Evolutionary conservation across 2,888 invertebrate genomes (phyloP).

Genomic region (Machimus atricapillus): DNA sequence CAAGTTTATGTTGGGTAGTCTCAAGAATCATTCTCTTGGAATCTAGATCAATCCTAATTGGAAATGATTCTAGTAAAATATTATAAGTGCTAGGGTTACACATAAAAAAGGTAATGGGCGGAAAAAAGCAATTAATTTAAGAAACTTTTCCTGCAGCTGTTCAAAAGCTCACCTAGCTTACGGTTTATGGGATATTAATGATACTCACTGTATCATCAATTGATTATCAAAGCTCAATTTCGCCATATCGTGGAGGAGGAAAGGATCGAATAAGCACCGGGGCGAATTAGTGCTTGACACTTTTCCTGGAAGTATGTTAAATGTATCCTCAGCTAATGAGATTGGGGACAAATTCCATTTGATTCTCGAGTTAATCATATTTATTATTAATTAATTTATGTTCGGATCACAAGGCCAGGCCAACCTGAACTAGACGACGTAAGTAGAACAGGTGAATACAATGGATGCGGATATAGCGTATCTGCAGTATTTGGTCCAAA

Average conservation of each 20-base stretch:
- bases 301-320: background rate
- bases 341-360: background rate
- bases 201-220: background rate
- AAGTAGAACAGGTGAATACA: background rate
- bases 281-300: background rate
- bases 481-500: background rate
- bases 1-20: background rate
- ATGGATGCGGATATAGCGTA: background rate
- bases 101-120: background rate
- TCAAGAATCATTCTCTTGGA: background rate
- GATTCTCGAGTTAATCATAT: background rate
- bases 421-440: background rate
- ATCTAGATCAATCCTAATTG: background rate
- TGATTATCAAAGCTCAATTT: background rate
- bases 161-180: background rate
- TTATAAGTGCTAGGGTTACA: background rate
- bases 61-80: background rate
- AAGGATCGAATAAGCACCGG: background rate
- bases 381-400: background rate
- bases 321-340: background rate
- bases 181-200: background rate
- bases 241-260: background rate
- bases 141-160: background rate
- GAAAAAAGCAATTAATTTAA: background rate
- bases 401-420: background rate